Evolutionary conservation across 2,888 invertebrate genomes (phyloP).

Genomic region (Cerastoderma edule): DNA sequence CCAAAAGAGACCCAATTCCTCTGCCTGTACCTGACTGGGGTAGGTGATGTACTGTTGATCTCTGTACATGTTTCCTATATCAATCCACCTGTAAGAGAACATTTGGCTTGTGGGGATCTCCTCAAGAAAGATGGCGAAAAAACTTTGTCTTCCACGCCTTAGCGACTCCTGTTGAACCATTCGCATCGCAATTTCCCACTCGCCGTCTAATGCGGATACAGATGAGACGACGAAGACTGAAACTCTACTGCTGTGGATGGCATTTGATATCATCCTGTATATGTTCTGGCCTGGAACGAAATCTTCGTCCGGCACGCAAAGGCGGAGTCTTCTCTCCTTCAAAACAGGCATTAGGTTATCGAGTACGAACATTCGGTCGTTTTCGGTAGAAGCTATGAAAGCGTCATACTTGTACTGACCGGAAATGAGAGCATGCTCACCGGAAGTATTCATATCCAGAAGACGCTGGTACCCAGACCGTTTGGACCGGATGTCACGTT

Average conservation of each 20-base stretch:
- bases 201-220: conserved; percentile 18
- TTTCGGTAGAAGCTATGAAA: conserved; percentile 11
- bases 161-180: conserved; percentile 47
- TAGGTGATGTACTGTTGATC: conserved; percentile 19
- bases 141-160: conserved; percentile 25
- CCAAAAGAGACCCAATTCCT: conserved; percentile 34
- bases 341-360: not conserved
- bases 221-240: conserved; percentile 35
- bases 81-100: not conserved
- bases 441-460: not conserved
- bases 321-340: conserved; percentile 22
- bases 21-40: conserved; percentile 10
- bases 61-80: conserved; percentile 8
- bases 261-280: conserved; percentile 45
- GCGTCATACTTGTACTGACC: conserved; percentile 6
- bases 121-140: conserved; percentile 46
- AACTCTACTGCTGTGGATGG: conserved; percentile 38
- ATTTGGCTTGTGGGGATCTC: not conserved
- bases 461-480: not conserved
- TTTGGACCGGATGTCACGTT: not conserved
- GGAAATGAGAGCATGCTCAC: not conserved
- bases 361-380: not conserved
- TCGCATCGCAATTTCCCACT: conserved; percentile 46
- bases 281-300: conserved; percentile 46
- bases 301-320: conserved; percentile 35